Conservation (phyloP, 2,888 invertebrate genomes). For the Cosmia trapezina region DNA sequence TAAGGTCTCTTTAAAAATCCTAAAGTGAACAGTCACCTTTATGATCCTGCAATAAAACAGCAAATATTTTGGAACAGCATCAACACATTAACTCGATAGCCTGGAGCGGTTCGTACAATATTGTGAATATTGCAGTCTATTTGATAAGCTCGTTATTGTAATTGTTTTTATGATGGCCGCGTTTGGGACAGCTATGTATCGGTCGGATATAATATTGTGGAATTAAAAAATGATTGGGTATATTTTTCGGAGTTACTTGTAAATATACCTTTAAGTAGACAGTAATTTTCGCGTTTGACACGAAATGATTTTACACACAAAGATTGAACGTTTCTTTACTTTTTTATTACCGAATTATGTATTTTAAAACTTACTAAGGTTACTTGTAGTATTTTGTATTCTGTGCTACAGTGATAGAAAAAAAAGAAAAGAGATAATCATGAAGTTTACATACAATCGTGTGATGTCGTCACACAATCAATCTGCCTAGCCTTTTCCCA, state of each 20-base stretch:
- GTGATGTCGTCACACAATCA: background rate
- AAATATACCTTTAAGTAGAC: no score
- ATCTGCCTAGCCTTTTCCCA: no score
- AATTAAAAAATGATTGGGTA: background rate
- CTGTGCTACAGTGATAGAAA: no score
- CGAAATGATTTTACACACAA: background rate
- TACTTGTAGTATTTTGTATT: no score
- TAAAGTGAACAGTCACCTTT: background rate
- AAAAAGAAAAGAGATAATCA: no score
- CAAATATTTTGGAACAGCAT: constrained; percentile 54
- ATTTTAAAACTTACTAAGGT: no score
- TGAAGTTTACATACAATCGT: no score
- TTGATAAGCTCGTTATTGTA: constrained; percentile 56
- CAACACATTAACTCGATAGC: constrained; percentile 63
- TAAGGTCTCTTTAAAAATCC: no score
- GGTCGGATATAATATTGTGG: background rate
- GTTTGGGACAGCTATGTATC: constrained; percentile 17
- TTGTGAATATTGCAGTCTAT: constrained; percentile 39
- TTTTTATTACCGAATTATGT: no score
- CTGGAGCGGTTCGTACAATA: constrained; percentile 17
- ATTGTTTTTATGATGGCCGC: constrained; percentile 51
- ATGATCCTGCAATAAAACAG: constrained; percentile 30
- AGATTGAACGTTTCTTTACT: background rate
- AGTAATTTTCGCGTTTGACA: background rate
- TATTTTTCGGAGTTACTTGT: background rate